phyloP scores from a whole-genome alignment of 1,140 invertebrate species.

The Littorina saxatilis region DNA sequence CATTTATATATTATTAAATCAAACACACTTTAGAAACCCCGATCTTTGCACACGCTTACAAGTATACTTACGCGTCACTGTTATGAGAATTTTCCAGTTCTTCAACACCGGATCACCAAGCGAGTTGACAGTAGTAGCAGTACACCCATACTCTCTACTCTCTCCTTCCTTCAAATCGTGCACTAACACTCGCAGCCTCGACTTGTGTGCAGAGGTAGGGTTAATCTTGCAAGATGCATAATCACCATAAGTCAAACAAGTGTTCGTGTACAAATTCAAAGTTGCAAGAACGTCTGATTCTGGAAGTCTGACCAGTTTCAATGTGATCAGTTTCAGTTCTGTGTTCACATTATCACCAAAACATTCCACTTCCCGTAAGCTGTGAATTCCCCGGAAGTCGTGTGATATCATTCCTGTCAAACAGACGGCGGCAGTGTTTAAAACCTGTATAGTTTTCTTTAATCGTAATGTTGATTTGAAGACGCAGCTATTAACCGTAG shows the following conservation, averaged over 20 bases:
- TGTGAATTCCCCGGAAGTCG: conserved; percentile 28
- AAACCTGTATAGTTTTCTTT: too few relatives aligned
- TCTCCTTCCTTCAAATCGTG: conserved; percentile 7
- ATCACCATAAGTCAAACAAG: conserved; percentile 1
- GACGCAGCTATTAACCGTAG: too few relatives aligned
- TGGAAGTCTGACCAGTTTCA: background rate
- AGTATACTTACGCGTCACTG: conserved; percentile 4
- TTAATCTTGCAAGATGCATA: conserved; percentile 13
- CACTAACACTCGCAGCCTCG: conserved; percentile 12
- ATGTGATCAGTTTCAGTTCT: conserved; percentile 16
- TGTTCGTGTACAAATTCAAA: conserved; percentile 1
- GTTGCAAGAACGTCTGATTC: background rate
- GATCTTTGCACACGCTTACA: too few relatives aligned
- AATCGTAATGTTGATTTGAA: too few relatives aligned
- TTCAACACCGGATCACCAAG: background rate
- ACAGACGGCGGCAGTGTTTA: too few relatives aligned
- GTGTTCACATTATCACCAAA: conserved; percentile 2
- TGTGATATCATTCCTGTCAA: conserved; percentile 15
- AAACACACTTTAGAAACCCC: too few relatives aligned
- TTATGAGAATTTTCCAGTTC: conserved; percentile 3
- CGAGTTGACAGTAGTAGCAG: background rate
- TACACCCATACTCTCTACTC: conserved; percentile 24
- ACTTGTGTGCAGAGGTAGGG: background rate
- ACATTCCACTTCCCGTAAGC: conserved; percentile 35
- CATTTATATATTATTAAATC: too few relatives aligned